phyloP scores from a whole-genome alignment of 2,797 vertebrate species.

The Neolamprologus multifasciatus region DNA sequence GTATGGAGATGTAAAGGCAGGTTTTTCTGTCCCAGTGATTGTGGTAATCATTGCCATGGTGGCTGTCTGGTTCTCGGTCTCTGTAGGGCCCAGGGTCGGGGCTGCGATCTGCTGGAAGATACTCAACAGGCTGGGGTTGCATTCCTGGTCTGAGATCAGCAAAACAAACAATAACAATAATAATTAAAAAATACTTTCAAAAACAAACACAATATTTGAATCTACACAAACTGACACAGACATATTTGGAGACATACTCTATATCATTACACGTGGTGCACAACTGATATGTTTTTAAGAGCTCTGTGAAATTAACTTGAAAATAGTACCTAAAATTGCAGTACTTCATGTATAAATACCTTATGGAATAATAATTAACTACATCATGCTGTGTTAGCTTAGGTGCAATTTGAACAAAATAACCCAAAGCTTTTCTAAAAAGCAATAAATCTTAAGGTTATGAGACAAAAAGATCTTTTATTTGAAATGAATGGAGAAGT shows the following conservation, averaged over 20 bases:
- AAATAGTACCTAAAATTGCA: background rate
- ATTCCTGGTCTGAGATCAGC: conserved; percentile 74
- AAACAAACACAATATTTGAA: background rate
- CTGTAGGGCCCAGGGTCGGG: conserved; percentile 65
- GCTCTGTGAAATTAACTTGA: background rate
- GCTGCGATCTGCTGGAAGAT: conserved; percentile 78
- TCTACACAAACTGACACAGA: background rate
- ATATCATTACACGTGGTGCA: background rate
- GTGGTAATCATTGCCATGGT: background rate
- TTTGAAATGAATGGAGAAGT: background rate
- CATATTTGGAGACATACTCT: background rate
- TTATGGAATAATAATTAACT: background rate
- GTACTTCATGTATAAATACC: background rate
- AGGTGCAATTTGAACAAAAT: background rate
- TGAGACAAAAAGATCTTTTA: background rate
- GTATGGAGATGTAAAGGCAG: conserved; percentile 52
- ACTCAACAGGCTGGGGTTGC: conserved; percentile 86
- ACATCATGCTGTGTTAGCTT: background rate
- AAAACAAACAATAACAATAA: background rate
- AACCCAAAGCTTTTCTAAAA: background rate
- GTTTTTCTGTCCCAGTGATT: conserved; percentile 61
- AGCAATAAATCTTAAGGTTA: background rate
- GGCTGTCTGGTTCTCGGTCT: conserved; percentile 72
- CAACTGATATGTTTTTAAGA: background rate
- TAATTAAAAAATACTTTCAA: background rate